These are phyloP conservation scores for Girardinus metallicus DNA, from an alignment of 2,797 vertebrate species.

Conservation along the genomic window DNA sequence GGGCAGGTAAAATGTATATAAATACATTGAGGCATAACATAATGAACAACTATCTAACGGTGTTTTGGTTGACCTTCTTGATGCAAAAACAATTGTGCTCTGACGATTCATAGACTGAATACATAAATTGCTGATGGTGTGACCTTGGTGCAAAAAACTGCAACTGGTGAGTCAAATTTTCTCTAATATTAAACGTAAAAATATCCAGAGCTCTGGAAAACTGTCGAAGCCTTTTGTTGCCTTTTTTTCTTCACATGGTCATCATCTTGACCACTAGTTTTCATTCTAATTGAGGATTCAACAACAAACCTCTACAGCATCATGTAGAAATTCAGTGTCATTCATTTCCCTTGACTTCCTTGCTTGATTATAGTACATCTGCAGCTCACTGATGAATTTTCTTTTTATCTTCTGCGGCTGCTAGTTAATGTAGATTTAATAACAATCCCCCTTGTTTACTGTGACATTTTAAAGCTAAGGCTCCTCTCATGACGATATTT, in stretches of 20 bases:
- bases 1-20: background rate
- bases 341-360: background rate
- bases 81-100: background rate
- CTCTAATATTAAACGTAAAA: background rate
- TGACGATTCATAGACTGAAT: background rate
- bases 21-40: background rate
- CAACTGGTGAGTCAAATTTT: background rate
- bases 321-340: background rate
- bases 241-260: background rate
- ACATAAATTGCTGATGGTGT: background rate
- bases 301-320: background rate
- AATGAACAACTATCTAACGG: background rate
- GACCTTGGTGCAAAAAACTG: background rate
- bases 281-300: background rate
- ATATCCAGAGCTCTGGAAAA: background rate
- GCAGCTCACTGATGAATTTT: background rate
- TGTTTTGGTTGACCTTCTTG: background rate
- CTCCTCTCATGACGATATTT: background rate
- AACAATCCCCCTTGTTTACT: background rate
- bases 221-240: background rate
- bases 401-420: background rate
- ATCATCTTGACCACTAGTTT: background rate
- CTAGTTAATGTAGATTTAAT: background rate
- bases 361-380: background rate
- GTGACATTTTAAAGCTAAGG: constrained; percentile 3